A percentile compares a stretch with the other conserved stretches of the same genome.
phyloP scores from a whole-genome alignment of 2,888 invertebrate species.

The Hirtodrosophila confusa region DNA sequence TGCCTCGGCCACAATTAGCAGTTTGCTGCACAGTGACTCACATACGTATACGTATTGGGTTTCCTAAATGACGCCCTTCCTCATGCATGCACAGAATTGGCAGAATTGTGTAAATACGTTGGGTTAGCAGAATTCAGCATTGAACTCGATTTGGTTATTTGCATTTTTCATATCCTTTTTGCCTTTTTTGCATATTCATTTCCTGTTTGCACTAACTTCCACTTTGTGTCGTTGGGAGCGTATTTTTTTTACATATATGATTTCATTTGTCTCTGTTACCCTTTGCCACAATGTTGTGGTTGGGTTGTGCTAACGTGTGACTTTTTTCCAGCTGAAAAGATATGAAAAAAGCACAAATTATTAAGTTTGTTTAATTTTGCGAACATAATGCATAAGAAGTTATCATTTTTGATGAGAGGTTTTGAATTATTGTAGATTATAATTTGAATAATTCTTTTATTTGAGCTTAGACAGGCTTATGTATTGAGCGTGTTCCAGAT shows the following conservation, averaged over 20 bases:
- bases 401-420: no score
- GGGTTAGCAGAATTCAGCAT: conserved; percentile 54
- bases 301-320: background rate
- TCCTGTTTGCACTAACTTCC: conserved; percentile 55
- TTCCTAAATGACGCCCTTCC: conserved; percentile 10
- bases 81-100: conserved; percentile 5
- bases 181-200: conserved; percentile 75
- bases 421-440: no score
- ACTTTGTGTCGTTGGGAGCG: conserved; percentile 28
- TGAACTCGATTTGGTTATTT: conserved; percentile 73
- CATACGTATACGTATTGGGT: conserved; percentile 42
- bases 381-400: no score
- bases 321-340: conserved; percentile 22
- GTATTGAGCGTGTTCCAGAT: no score
- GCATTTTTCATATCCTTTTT: conserved; percentile 76
- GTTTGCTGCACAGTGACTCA: conserved; percentile 55
- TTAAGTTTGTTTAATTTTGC: background rate
- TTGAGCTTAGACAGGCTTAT: no score
- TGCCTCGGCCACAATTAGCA: conserved; percentile 63
- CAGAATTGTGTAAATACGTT: conserved; percentile 47
- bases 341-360: background rate
- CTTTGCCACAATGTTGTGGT: background rate
- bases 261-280: conserved; percentile 26
- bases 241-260: conserved; percentile 16
- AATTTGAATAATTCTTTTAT: no score